phyloP scores from a whole-genome alignment of 2,113 vertebrate species.

The Pangasianodon hypophthalmus region DNA sequence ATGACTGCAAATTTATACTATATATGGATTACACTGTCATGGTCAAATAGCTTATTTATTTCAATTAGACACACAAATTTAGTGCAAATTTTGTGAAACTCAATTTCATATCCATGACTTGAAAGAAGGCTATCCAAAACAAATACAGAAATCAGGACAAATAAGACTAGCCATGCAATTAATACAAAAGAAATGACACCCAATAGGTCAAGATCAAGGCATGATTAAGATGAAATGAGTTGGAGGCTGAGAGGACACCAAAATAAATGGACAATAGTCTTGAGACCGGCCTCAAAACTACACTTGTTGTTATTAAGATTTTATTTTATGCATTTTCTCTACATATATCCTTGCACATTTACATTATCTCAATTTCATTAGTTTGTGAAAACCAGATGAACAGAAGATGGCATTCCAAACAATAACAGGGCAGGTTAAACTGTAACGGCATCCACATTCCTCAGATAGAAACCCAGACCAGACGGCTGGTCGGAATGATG shows the following conservation, averaged over 20 bases:
- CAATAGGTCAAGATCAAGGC: not conserved
- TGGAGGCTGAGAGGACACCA: not conserved
- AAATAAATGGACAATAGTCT: not conserved
- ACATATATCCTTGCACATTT: not conserved
- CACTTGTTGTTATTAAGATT: not conserved
- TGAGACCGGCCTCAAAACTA: not conserved
- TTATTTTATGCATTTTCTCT: not conserved
- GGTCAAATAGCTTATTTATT: not conserved
- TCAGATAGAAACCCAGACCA: slow-evolving; percentile 29
- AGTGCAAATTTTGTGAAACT: not conserved
- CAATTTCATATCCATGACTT: not conserved
- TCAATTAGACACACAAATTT: not conserved
- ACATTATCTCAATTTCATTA: not conserved
- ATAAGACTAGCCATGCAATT: not conserved
- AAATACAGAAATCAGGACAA: not conserved
- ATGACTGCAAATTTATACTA: not conserved
- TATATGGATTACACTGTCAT: not conserved
- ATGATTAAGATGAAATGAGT: not conserved
- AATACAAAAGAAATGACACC: not conserved
- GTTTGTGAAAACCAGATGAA: not conserved
- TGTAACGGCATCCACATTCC: slow-evolving; percentile 38
- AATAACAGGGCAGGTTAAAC: slow-evolving; percentile 23
- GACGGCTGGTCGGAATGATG: slow-evolving; percentile 34
- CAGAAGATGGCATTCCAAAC: not conserved
- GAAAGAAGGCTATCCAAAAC: not conserved